Percentiles rank a stretch among this genome's conserved stretches.
These are phyloP conservation scores for Bettongia penicillata DNA, from an alignment of 2,113 vertebrate species.

Conservation along the genomic window DNA sequence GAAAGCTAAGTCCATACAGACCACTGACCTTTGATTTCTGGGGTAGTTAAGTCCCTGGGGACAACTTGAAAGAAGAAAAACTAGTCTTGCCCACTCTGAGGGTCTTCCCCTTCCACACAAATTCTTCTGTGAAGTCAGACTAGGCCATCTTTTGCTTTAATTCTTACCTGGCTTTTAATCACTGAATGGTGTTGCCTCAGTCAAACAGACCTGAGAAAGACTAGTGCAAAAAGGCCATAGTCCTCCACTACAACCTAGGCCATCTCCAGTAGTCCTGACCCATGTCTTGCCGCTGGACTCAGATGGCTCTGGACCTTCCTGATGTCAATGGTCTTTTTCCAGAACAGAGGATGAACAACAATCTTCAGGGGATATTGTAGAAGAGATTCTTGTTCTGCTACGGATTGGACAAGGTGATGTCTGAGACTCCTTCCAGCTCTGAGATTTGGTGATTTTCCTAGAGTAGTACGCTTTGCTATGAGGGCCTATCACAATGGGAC, in stretches of 20 bases:
- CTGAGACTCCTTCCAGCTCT: background rate
- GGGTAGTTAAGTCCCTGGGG: background rate
- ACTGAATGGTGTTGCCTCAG: background rate
- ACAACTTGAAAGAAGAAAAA: background rate
- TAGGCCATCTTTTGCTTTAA: background rate
- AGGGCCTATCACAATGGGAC: background rate
- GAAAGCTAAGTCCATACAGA: background rate
- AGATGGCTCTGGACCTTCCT: background rate
- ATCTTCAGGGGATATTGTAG: background rate
- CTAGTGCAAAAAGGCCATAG: background rate
- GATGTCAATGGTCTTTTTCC: background rate
- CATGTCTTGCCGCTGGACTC: background rate
- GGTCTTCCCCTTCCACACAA: background rate
- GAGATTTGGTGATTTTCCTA: background rate
- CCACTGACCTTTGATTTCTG: background rate
- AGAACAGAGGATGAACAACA: background rate
- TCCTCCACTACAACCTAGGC: no score
- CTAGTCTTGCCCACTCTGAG: background rate
- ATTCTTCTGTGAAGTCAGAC: background rate
- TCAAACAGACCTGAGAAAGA: background rate
- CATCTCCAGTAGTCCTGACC: background rate
- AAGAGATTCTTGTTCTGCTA: background rate
- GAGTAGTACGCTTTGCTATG: background rate
- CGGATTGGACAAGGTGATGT: background rate
- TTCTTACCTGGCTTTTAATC: background rate